Evolutionary conservation across 2,888 invertebrate genomes (phyloP), one percentile per base, ranked within the genome.

Genomic region (Lepeophtheirus nordmannii): DNA sequence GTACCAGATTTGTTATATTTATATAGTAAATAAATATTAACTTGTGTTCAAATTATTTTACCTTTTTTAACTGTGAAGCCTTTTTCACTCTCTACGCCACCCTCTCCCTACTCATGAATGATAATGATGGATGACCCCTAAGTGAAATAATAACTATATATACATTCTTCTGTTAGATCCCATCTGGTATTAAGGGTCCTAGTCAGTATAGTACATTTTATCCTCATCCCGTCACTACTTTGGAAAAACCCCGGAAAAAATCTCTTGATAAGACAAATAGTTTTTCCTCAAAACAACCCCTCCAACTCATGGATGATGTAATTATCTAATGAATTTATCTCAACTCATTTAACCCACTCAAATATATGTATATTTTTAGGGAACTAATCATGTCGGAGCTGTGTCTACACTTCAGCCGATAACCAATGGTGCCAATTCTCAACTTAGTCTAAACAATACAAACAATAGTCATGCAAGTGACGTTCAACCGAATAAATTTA

Each of bases 181-280:
- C 53, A 14, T 46, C 53, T 46, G 53, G 53, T 46, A 17, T 46
- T 46, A 46, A 46, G 53, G 53, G 53, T 46, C 53, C 53, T 46
- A 46, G 53, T 46, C 53, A 46, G 17, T 46, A 46, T 17, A 46
- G 53, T 46, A 46, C 53, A 17, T 46, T 46, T 46, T 46, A 17
- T 46, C 53, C 53, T 46, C 53, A 46, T 46, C 53, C 53, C 8
- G 53, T 46, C 53, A 46, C 53, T 46, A 46, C 53, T 17, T 8
- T 46, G 53, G 53, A 46, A 46, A 46, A 46, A 17, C 53, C 53
- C 8, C 53, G 53, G 53, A 46, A 17, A 17, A 17, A n/a, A 5
- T 46, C 53, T 14, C 53, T 46, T 14, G 53, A 46, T 46, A 2
- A 46, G 8, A 46, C 53, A 14, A 46, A 46, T 46, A 46, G 53